These are phyloP conservation scores for Hydraecia micacea DNA, from an alignment of 2,888 invertebrate species.

Conservation along the genomic window DNA sequence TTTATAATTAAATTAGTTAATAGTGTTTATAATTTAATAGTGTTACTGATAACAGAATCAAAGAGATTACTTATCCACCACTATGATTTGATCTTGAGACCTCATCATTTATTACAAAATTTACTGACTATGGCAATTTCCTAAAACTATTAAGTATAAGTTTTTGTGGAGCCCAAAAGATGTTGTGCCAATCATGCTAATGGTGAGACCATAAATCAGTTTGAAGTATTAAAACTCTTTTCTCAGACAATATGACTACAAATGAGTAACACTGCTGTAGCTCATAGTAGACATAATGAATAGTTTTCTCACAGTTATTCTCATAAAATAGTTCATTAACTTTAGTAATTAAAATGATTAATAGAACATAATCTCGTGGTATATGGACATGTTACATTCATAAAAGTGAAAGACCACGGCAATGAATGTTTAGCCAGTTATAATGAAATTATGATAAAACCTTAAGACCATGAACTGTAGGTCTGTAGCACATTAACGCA, in stretches of 20 bases:
- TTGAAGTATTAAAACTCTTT: not conserved
- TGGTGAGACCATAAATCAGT: conserved; percentile 1
- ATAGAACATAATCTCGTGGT: conserved; percentile 46
- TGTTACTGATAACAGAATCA: conserved; percentile 23
- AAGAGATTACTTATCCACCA: conserved; percentile 3
- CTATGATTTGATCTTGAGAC: conserved; percentile 1
- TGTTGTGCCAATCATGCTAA: not conserved
- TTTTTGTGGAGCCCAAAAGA: not conserved
- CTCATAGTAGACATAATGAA: conserved; percentile 25
- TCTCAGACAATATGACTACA: not conserved
- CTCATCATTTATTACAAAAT: no score
- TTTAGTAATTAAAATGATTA: conserved; percentile 43
- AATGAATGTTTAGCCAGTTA: conserved; percentile 38
- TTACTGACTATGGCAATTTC: not conserved
- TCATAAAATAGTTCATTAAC: conserved; percentile 30
- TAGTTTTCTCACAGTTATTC: conserved; percentile 45
- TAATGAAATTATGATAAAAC: conserved; percentile 61
- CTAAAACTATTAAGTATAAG: not conserved
- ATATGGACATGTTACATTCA: conserved; percentile 40
- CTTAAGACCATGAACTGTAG: conserved; percentile 64
- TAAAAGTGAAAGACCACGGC: conserved; percentile 56
- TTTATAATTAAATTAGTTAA: not conserved
- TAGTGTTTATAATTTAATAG: no score
- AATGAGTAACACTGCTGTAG: conserved; percentile 1
- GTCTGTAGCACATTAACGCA: conserved; percentile 63